Base-by-base conservation (phyloP, 2,797 vertebrate genomes). In the Phrynocephalus forsythii region DNA sequence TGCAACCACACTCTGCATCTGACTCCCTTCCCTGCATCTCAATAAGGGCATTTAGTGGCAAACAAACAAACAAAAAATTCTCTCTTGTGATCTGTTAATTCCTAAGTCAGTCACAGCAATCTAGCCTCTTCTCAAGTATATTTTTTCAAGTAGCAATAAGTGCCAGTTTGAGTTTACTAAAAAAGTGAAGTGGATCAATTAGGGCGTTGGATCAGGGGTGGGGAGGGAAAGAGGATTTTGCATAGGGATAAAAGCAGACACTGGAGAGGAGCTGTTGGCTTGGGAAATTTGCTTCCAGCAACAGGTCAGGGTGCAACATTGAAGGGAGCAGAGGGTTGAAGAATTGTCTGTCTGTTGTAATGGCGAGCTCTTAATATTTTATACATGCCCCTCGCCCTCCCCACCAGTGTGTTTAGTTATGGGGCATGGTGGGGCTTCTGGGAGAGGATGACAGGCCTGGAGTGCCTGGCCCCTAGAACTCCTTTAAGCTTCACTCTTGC, bases 401-500 rank as follows among this genome's bases (percentile, higher is more conserved):
- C 86, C 90, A 81, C 87, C 83, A 44, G 56, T 80, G 91, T 94
- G 85, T 85, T 72, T 77, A 82, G 88, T 93, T 89, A 87, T 67
- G 81, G 85, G 80, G 76, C 75, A 18, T 82, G 33, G 84, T 10
- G 52, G 78, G 87, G 71, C 78, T 84, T 73, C 56, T 44, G 88
- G 84, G 78, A 71, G 60, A 83, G 56, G 48, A 63, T 24, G 63
- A 24, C 69, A 77, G 86, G 87, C 48, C 11, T 30, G 33, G 75
- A 67, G 75, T 24, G 38, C 50, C 81, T 79, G 60, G 2, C 75
- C 22, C 78, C 68, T 8, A 63, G 44, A 75, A 82, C 30, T 67
- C 84, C 87, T 79, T 86, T 80, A 79, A 93, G 71, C 91, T 93
- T 94, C 91, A 93, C 91, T 89, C 79, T 90, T 97, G 97, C 97